These are phyloP conservation scores for Pomatostomus ruficeps DNA, from an alignment of 2,113 vertebrate genomes.

Conservation along the genomic window DNA sequence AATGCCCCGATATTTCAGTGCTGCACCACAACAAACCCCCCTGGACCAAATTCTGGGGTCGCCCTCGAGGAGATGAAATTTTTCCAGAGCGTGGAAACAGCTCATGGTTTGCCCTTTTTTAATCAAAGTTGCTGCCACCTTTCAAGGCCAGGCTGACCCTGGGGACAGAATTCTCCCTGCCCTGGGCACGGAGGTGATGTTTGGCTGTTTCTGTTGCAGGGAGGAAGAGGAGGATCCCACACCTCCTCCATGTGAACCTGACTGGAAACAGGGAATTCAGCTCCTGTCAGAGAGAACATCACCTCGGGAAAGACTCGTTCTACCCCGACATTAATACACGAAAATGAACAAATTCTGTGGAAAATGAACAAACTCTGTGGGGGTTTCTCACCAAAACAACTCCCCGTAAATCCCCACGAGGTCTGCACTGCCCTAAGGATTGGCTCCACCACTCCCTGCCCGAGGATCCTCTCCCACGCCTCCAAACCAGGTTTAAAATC, in stretches of 20 bases:
- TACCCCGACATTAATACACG: background rate
- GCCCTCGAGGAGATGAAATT: background rate
- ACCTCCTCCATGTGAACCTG: accelerated
- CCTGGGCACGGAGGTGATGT: background rate
- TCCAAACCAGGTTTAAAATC: background rate
- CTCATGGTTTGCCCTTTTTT: background rate
- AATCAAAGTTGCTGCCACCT: background rate
- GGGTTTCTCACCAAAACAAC: background rate
- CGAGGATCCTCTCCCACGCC: background rate
- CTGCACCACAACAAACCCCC: background rate
- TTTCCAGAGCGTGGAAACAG: background rate
- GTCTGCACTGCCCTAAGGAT: accelerated
- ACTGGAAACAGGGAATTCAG: background rate
- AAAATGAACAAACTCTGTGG: background rate
- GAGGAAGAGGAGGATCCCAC: background rate
- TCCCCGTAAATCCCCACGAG: background rate
- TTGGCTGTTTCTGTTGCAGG: background rate
- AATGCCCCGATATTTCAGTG: background rate
- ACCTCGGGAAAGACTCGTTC: background rate
- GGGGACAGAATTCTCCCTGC: background rate
- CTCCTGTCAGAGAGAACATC: background rate
- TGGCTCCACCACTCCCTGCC: background rate
- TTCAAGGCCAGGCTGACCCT: background rate
- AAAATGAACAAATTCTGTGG: background rate
- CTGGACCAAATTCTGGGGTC: background rate